Percentiles rank a stretch among this genome's conserved stretches.
phyloP scores from a whole-genome alignment of 2,113 vertebrate species.

The Tragelaphus scriptus region DNA sequence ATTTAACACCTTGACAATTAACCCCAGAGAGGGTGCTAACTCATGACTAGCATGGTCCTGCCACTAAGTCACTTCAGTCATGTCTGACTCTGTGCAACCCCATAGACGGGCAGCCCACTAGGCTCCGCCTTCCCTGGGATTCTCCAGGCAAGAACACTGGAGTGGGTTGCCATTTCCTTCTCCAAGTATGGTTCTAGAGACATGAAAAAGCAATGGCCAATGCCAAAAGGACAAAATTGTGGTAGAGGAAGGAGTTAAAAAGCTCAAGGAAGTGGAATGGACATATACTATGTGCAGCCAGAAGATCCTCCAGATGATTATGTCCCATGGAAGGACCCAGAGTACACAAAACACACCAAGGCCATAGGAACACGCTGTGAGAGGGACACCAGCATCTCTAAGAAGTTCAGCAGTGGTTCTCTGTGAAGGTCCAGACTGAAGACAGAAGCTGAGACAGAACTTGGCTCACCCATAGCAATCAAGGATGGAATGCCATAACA shows the following conservation, averaged over 20 bases:
- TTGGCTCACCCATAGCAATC: neutral
- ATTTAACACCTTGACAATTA: neutral
- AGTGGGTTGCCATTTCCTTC: too few relatives aligned
- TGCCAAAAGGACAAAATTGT: neutral
- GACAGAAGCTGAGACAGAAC: neutral
- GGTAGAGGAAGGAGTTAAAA: neutral
- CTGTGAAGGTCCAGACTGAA: neutral
- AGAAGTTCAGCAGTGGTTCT: neutral
- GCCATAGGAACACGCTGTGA: neutral
- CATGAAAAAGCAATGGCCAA: neutral
- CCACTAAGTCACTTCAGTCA: too few relatives aligned
- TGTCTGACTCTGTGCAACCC: too few relatives aligned
- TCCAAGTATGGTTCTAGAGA: neutral
- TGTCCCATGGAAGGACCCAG: neutral
- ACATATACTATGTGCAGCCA: neutral
- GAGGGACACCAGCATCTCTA: neutral
- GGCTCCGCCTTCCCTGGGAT: too few relatives aligned
- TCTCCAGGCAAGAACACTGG: too few relatives aligned
- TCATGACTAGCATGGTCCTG: neutral
- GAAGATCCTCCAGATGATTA: neutral
- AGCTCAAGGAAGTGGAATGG: neutral
- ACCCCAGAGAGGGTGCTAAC: neutral
- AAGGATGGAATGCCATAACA: neutral
- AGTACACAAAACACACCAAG: neutral
- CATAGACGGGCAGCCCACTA: too few relatives aligned